Base-by-base conservation (phyloP, 37 sponge, comb jelly and placozoan genomes). In the Ephydatia muelleri region DNA sequence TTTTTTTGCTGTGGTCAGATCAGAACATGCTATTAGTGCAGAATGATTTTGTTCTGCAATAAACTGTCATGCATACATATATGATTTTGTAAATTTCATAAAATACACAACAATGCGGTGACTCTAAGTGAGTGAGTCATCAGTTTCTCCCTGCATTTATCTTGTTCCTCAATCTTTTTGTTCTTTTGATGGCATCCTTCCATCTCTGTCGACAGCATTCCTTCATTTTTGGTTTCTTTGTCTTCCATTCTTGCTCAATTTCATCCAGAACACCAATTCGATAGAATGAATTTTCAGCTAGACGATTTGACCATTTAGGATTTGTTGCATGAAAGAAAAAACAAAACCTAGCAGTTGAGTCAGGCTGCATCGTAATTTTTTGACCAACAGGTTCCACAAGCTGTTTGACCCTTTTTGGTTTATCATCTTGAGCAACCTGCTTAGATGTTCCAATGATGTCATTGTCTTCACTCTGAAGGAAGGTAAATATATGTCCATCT, bases 131-230 rank as follows among this genome's bases (percentile, higher is more conserved):
- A n/a, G n/a, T n/a, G n/a, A n/a, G 57, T 57, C 16, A 57, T 57
- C 57, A 57, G 57, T 3, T 43, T 43, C 43, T 57, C 19, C 19
- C 19, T 5, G 9, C n/a, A 21, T 72, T 28, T 6, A 13, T 9
- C 1, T 16, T 32, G 19, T 16, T 35, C 22, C 34, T 32, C 16
- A 72, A 11, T 11, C 73, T 6, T 32, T 72, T 72, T 32, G 31
- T 72, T 72, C 34, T 13, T 21, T 72, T 72, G 31, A 72, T 32
- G 73, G 73, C 73, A 72, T 72, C 31, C 32, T 71, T 33, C 72
- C 32, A 31, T 71, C 72, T 71, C 72, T 71, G 32, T 33, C 72
- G 30, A 31, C 72, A 31, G 30, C 72, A 34, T 13, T 71, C 72
- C 72, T 33, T 71, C 72, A 31, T 12, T 71, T 33, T 71, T 13